phyloP scores from a whole-genome alignment of 1,140 invertebrate genomes.

The Drosophila trapezifrons region DNA sequence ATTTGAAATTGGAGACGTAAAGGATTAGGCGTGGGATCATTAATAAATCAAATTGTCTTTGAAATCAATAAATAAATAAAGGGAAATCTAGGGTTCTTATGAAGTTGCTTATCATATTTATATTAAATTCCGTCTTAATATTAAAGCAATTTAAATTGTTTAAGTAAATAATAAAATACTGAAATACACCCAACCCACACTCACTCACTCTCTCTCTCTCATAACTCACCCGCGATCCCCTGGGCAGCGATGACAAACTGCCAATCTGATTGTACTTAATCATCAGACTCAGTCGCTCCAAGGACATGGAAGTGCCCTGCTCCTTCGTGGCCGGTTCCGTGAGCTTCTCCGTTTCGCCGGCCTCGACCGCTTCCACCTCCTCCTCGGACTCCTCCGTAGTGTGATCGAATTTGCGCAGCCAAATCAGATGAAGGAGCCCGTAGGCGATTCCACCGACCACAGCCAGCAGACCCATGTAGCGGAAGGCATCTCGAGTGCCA shows the following conservation, averaged over 20 bases:
- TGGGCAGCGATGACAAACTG: slow-evolving; percentile 88
- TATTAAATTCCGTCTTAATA: neutral
- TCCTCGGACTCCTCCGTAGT: slow-evolving; percentile 81
- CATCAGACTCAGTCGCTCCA: slow-evolving; percentile 89
- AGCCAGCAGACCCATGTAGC: slow-evolving; percentile 90
- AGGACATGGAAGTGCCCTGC: slow-evolving; percentile 87
- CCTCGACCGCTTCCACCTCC: slow-evolving; percentile 85
- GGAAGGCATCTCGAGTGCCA: slow-evolving; percentile 90
- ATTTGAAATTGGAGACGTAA: neutral
- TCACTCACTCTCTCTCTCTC: neutral
- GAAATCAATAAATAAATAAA: neutral
- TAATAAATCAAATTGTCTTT: neutral
- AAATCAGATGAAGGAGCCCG: slow-evolving; percentile 88
- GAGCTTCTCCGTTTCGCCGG: slow-evolving; percentile 86
- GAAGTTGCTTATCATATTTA: neutral
- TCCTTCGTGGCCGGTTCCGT: slow-evolving; percentile 87
- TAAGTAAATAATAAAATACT: neutral
- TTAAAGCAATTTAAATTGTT: neutral
- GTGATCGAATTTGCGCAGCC: slow-evolving; percentile 88
- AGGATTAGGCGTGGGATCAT: neutral
- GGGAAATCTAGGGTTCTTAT: too few relatives aligned
- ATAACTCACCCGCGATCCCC: slow-evolving; percentile 85
- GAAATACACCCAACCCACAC: too few relatives aligned
- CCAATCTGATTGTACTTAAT: slow-evolving; percentile 90
- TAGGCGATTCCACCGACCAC: slow-evolving; percentile 89